Base-by-base conservation (phyloP, 1,140 invertebrate genomes). In the Drosophila burlai region DNA sequence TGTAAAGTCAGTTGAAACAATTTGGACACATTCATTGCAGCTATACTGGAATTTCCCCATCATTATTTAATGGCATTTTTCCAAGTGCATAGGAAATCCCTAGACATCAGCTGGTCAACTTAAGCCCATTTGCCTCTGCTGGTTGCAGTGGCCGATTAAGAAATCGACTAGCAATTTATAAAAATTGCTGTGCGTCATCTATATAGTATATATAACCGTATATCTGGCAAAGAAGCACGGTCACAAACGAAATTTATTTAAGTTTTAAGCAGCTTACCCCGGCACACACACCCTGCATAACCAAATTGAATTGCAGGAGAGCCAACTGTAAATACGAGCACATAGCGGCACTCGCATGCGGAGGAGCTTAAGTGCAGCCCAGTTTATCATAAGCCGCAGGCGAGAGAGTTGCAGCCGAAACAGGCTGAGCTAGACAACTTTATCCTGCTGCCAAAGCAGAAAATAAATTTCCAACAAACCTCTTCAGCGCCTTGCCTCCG, bases 261-360 rank as follows among this genome's bases (percentile, higher is more conserved):
- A 78, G 64, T 89, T 89, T 80, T 81, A 87, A 90, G 82, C 84
- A 72, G 78, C 81, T 87, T 90, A 81, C 43, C 59, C 42, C 43
- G 18, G 50, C 29, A 61, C 31, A 43, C 46, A 24, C 52, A 46
- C 49, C 18, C 24, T 38, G 50, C 58, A 64, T 10, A 61, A 42
- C 36, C 58, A 87, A 87, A 87, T 89, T 89, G 81, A 89, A 89
- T 84, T 84, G 87, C 81, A 47, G 74, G n/a, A 24, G 34, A 75
- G 49, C 34, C 26, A 64, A 47, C 71, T 75, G 72, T 75, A 78
- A 78, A 69, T 77, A 77, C 75, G 67, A 80, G 64, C 67, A 45
- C 57, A 61, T 63, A 64, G 43, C 59, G 76, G 81, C 59, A 76
- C 47, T 69, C 47, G 63, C 24, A 74, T 74, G 73, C 54, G 36